phyloP scores from a whole-genome alignment of 1,140 invertebrate genomes.

The Drosophila cardini region DNA sequence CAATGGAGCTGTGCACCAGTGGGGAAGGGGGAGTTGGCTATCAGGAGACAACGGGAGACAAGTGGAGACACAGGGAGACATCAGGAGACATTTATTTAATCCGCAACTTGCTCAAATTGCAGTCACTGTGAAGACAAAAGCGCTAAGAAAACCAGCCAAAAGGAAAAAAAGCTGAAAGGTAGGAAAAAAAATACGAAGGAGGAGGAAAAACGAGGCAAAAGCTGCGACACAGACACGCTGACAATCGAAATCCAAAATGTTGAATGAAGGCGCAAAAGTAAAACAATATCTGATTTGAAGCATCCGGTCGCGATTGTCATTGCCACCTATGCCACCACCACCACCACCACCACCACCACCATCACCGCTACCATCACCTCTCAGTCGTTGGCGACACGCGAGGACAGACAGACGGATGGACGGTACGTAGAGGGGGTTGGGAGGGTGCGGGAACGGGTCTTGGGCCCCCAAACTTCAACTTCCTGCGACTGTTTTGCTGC shows the following conservation, averaged over 20 bases:
- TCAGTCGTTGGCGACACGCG: constrained; percentile 34
- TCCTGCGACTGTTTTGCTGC: constrained; percentile 58
- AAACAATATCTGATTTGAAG: constrained; percentile 84
- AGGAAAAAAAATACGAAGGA: background rate
- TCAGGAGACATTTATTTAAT: constrained; percentile 80
- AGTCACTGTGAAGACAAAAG: constrained; percentile 59
- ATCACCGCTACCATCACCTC: background rate
- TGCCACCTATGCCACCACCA: constrained; percentile 76
- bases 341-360: constrained; percentile 44
- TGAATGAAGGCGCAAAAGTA: constrained; percentile 81
- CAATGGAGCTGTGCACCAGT: constrained; percentile 40
- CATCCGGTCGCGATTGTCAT: constrained; percentile 83
- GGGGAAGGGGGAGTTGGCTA: background rate
- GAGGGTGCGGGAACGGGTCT: constrained; percentile 41
- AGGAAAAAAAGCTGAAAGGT: background rate
- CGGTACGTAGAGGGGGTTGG: background rate
- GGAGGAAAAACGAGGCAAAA: constrained; percentile 27
- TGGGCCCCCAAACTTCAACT: constrained; percentile 63
- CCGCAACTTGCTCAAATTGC: constrained; percentile 74
- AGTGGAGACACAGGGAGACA: constrained; percentile 11
- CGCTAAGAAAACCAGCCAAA: constrained; percentile 24
- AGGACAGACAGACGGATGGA: constrained; percentile 23
- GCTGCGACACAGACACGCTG: constrained; percentile 73
- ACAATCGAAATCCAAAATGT: constrained; percentile 80
- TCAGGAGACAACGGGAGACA: background rate